A percentile compares a stretch with the other conserved stretches of the same genome.
Conservation (phyloP, 2,888 invertebrate species). For the Oegoconia quadripuncta region DNA sequence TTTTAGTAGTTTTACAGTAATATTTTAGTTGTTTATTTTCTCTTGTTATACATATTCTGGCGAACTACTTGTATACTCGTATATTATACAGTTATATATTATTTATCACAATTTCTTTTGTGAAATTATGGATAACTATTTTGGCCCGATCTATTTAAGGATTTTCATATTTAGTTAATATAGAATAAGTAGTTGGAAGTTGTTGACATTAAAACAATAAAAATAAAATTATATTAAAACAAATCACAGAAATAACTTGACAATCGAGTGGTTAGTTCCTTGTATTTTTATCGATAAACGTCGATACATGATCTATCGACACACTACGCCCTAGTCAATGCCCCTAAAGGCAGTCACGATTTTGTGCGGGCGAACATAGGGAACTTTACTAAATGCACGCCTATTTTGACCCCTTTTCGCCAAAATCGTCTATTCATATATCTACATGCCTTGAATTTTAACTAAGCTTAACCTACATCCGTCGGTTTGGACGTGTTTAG, state of each 20-base stretch:
- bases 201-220: no score
- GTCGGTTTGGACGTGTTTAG: conserved; percentile 5
- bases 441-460: conserved; percentile 47
- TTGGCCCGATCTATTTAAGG: no score
- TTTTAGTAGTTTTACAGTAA: neutral
- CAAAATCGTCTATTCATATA: conserved; percentile 55
- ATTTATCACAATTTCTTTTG: no score
- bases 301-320: conserved; percentile 3
- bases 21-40: no score
- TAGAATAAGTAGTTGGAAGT: no score
- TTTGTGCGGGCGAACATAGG: conserved; percentile 16
- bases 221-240: no score
- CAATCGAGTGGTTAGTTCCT: neutral
- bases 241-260: neutral
- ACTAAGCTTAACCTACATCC: conserved; percentile 21
- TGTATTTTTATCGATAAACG: neutral
- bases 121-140: no score
- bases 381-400: conserved; percentile 33
- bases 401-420: conserved; percentile 49
- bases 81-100: no score
- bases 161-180: no score
- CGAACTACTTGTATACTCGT: neutral
- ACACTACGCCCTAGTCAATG: conserved; percentile 6
- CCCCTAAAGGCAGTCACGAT: conserved; percentile 20
- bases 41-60: neutral